These are phyloP conservation scores for Wiebesia pumilae DNA, from an alignment of 1,140 invertebrate genomes.

Conservation along the genomic window DNA sequence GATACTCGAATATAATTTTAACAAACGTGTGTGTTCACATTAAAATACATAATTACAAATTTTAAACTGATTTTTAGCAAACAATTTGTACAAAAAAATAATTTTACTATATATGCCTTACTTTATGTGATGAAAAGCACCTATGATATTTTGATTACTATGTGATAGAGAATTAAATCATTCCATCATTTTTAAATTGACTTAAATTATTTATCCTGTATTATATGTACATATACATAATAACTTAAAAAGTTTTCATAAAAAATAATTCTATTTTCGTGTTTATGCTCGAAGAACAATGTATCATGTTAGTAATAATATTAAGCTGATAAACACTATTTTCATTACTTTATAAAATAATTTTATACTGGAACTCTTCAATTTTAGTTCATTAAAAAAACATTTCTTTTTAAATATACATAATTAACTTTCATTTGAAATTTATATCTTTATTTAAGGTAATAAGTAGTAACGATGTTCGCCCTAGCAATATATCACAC, in stretches of 20 bases:
- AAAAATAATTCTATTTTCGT: constrained; percentile 36
- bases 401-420: no score
- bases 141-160: constrained; percentile 31
- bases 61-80: constrained; percentile 22
- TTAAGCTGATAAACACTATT: neutral
- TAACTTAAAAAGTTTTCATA: constrained; percentile 11
- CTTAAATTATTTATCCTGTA: constrained; percentile 33
- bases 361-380: neutral
- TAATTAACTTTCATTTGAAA: no score
- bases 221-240: constrained; percentile 19
- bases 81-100: constrained; percentile 39
- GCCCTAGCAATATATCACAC: no score
- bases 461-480: no score
- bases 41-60: constrained; percentile 16
- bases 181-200: constrained; percentile 44
- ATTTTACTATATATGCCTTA: constrained; percentile 18
- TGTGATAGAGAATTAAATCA: constrained; percentile 31
- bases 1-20: constrained; percentile 44
- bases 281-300: neutral
- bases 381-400: neutral
- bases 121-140: constrained; percentile 9
- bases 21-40: neutral
- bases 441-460: no score
- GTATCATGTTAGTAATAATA: neutral
- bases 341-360: neutral